Evolutionary conservation across 92 coral and sea anemone genomes (phyloP).

Genomic region (Paramuricea clavata): DNA sequence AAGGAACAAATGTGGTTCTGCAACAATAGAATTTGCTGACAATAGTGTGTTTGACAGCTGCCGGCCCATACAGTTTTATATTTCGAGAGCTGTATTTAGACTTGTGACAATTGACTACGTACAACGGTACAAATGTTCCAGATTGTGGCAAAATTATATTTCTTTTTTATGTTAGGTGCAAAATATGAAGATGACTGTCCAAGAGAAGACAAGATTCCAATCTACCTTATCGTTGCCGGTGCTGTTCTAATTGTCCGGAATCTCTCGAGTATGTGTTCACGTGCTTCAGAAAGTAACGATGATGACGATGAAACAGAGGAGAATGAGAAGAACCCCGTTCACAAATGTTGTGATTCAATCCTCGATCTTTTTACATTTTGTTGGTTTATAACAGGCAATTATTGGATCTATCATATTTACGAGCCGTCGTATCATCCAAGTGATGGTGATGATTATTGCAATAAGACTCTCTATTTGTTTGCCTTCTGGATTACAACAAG

Average conservation of each 20-base stretch:
- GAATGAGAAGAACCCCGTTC: conserved; percentile 61
- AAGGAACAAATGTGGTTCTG: too few species aligned
- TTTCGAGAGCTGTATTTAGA: too few species aligned
- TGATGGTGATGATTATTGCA: conserved; percentile 53
- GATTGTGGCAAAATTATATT: not conserved
- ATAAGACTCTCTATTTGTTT: conserved; percentile 89
- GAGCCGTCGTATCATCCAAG: conserved; percentile 31
- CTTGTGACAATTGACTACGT: not conserved
- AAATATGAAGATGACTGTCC: conserved; percentile 89
- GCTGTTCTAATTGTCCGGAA: conserved; percentile 88
- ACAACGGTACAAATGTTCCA: not conserved
- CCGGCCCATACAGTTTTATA: too few species aligned
- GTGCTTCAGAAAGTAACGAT: conserved; percentile 59
- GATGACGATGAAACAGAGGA: conserved; percentile 49
- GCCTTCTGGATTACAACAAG: conserved; percentile 94
- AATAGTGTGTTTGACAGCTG: too few species aligned
- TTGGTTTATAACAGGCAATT: conserved; percentile 98
- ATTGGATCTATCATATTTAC: conserved; percentile 89
- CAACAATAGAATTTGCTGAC: too few species aligned
- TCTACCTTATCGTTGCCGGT: conserved; percentile 94
- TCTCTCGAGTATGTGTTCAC: conserved; percentile 76
- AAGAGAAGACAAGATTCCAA: conserved; percentile 82
- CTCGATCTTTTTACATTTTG: conserved; percentile 87
- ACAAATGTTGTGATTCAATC: conserved; percentile 62
- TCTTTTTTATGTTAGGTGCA: conserved; percentile 71